phyloP scores from a whole-genome alignment of 2,113 vertebrate species.

The Bungarus multicinctus region DNA sequence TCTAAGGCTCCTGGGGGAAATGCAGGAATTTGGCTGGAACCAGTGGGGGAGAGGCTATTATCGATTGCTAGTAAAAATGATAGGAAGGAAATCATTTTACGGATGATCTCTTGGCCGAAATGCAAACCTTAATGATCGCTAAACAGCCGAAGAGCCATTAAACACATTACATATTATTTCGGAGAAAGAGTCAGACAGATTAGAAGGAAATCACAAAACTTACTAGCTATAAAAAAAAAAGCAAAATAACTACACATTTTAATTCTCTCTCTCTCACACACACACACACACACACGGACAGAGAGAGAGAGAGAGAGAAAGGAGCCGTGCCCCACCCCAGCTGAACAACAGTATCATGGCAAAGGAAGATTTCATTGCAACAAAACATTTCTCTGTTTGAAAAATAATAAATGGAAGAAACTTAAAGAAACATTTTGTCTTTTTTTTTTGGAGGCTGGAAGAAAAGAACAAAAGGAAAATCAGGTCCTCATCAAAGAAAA shows the following conservation, averaged over 20 bases:
- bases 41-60: not conserved
- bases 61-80: not conserved
- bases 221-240: not conserved
- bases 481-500: not conserved
- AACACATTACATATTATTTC: not conserved
- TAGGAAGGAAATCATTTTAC: not conserved
- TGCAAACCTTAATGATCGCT: not conserved
- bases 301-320: no score
- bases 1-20: not conserved
- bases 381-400: not conserved
- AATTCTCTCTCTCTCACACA: no score
- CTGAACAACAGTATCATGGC: not conserved
- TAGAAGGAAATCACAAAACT: not conserved
- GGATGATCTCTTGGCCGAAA: not conserved
- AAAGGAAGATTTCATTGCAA: not conserved
- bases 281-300: not conserved
- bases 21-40: not conserved
- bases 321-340: not conserved
- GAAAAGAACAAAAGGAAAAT: not conserved
- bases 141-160: not conserved
- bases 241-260: not conserved
- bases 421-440: not conserved
- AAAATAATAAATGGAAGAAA: not conserved
- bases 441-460: not conserved
- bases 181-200: not conserved